These are phyloP conservation scores for Aphelinus atriplicis DNA, from an alignment of 1,140 invertebrate genomes.

Conservation along the genomic window DNA sequence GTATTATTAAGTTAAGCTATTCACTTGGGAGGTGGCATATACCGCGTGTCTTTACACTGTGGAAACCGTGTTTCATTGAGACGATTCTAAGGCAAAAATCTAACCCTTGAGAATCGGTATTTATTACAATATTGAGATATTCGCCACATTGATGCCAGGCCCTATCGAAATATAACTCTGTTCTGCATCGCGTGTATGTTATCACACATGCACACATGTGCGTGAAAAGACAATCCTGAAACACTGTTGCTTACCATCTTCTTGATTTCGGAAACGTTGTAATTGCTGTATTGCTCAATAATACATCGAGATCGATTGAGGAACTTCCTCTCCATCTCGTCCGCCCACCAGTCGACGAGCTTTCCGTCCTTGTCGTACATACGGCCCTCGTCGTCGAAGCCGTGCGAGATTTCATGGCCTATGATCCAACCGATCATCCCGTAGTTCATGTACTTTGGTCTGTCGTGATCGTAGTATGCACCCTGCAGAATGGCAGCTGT, in stretches of 20 bases:
- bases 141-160: not conserved
- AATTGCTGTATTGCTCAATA: slow-evolving; percentile 77
- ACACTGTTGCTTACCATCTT: slow-evolving; percentile 63
- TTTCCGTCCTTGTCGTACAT: slow-evolving; percentile 76
- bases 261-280: slow-evolving; percentile 67
- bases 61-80: not conserved
- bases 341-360: slow-evolving; percentile 74
- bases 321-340: slow-evolving; percentile 69
- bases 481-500: slow-evolving; percentile 79
- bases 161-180: not conserved
- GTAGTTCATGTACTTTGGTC: slow-evolving; percentile 80
- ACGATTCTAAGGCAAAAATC: not conserved
- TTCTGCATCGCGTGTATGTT: too few relatives aligned
- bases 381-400: slow-evolving; percentile 73
- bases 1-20: too few relatives aligned
- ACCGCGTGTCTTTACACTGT: too few relatives aligned
- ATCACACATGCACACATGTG: too few relatives aligned
- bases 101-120: too few relatives aligned
- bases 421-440: slow-evolving; percentile 79
- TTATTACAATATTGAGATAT: not conserved
- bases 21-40: too few relatives aligned
- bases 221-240: too few relatives aligned
- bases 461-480: slow-evolving; percentile 74
- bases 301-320: slow-evolving; percentile 72
- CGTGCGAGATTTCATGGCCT: slow-evolving; percentile 70